Conservation (phyloP, 2,113 vertebrate species). For the Hyperoodon ampullatus region DNA sequence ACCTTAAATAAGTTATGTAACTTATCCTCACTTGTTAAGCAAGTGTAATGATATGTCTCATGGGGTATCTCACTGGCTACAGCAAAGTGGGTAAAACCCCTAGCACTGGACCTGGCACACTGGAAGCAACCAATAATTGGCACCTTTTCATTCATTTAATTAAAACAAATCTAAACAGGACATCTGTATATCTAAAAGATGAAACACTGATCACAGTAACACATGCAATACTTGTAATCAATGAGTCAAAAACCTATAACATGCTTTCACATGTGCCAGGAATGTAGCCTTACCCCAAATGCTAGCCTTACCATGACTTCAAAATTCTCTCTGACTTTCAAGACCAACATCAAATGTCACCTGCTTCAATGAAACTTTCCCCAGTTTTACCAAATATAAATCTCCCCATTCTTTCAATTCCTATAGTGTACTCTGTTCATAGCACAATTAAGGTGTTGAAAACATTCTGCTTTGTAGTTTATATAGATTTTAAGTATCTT, state of each 20-base stretch:
- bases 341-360: slow-evolving; percentile 4
- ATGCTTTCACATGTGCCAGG: neutral
- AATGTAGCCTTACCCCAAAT: neutral
- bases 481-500: slow-evolving; percentile 25
- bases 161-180: neutral
- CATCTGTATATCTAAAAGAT: neutral
- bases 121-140: neutral
- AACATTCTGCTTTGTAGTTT: neutral
- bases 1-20: neutral
- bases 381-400: slow-evolving; percentile 17
- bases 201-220: neutral
- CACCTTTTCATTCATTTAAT: neutral
- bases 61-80: neutral
- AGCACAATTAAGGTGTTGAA: neutral
- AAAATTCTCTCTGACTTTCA: neutral
- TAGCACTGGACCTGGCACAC: neutral
- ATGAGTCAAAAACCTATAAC: neutral
- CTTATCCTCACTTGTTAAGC: neutral
- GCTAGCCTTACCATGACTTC: neutral
- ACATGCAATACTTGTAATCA: neutral
- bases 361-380: neutral
- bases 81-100: neutral
- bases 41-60: neutral
- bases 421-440: neutral
- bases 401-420: neutral